Conservation (phyloP, 1,140 invertebrate species). For the Drosophila quadrilineata region DNA sequence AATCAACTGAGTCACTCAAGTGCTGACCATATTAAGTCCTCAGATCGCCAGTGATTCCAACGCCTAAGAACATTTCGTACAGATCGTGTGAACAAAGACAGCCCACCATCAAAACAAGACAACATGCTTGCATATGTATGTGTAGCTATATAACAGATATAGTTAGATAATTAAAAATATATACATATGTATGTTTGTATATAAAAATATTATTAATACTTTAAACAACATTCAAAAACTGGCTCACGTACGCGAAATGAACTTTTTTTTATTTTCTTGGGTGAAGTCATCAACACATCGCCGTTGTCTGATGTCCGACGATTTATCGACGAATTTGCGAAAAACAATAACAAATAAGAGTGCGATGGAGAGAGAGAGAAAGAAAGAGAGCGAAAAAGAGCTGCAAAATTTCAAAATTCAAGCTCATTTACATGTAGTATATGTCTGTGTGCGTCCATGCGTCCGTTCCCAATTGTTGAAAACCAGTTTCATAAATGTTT, state of each 20-base stretch:
- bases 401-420: slow-evolving; percentile 64
- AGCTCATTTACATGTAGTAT: slow-evolving; percentile 67
- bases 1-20: not conserved
- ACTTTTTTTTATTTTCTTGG: slow-evolving; percentile 37
- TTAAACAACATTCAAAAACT: slow-evolving; percentile 30
- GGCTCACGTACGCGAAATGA: slow-evolving; percentile 43
- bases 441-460: slow-evolving; percentile 5
- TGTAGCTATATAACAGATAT: not conserved
- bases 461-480: slow-evolving; percentile 34
- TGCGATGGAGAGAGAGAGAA: not conserved
- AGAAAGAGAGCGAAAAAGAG: slow-evolving; percentile 11
- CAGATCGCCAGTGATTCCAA: slow-evolving; percentile 7
- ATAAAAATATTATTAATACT: slow-evolving; percentile 11
- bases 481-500: slow-evolving; percentile 62
- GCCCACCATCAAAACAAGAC: slow-evolving; percentile 13
- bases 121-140: not conserved
- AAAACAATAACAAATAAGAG: slow-evolving; percentile 16
- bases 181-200: not conserved
- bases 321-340: slow-evolving; percentile 57
- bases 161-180: slow-evolving; percentile 19
- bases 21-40: slow-evolving; percentile 20
- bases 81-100: not conserved
- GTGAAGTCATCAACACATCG: slow-evolving; percentile 70
- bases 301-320: slow-evolving; percentile 22
- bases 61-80: slow-evolving; percentile 13